Percentiles rank a stretch among this genome's conserved stretches.
Conservation (phyloP, 2,797 vertebrate species). For the Trachops cirrhosus region DNA sequence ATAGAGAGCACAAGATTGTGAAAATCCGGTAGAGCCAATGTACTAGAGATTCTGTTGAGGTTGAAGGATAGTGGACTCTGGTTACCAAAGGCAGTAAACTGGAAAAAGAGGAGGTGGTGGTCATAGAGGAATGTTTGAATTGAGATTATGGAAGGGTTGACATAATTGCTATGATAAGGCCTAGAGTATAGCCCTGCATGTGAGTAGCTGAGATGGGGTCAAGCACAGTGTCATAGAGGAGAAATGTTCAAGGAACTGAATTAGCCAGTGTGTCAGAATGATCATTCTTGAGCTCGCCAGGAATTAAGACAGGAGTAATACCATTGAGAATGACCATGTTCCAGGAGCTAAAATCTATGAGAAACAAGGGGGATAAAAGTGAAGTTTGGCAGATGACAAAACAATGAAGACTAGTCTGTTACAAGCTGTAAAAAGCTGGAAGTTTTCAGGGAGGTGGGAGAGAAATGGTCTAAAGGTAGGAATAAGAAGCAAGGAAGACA, state of each 20-base stretch:
- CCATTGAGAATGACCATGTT: neutral
- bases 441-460: neutral
- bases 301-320: neutral
- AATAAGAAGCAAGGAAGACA: neutral
- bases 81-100: neutral
- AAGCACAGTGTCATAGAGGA: neutral
- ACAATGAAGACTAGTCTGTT: neutral
- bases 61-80: neutral
- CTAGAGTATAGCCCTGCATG: neutral
- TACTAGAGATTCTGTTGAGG: neutral
- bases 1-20: neutral
- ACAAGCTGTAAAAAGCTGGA: neutral
- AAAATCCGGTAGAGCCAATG: neutral
- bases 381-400: neutral
- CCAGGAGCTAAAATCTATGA: neutral
- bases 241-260: neutral
- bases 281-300: neutral
- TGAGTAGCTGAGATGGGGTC: neutral
- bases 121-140: neutral
- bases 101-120: neutral
- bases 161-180: neutral
- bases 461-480: neutral
- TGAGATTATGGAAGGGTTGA: neutral
- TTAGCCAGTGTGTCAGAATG: neutral
- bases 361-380: neutral